Evolutionary conservation across 2,113 vertebrate species (phyloP).

Genomic region (Rhineura floridana): DNA sequence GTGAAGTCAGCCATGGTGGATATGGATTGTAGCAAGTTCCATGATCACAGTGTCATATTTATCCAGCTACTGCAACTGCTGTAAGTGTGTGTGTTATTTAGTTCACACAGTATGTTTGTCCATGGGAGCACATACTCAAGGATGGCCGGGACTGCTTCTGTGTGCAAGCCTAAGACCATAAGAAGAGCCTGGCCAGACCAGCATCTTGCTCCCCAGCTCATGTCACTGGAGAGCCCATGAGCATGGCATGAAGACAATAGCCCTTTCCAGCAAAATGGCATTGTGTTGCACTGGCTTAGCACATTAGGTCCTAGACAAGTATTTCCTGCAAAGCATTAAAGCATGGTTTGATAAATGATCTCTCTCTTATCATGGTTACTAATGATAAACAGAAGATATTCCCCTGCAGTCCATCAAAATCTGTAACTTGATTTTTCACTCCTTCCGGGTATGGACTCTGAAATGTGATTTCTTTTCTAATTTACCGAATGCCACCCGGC

Average conservation of each 20-base stretch:
- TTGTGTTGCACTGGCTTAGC: slow-evolving; percentile 1
- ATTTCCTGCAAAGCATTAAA: slow-evolving; percentile 40
- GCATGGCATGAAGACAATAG: not conserved
- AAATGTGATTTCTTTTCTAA: slow-evolving; percentile 57
- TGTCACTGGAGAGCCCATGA: not conserved
- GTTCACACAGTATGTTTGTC: not conserved
- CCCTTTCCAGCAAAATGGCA: not conserved
- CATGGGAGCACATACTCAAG: not conserved
- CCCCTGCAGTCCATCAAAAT: slow-evolving; percentile 45
- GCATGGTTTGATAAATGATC: slow-evolving; percentile 30
- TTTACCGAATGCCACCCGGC: slow-evolving; percentile 56
- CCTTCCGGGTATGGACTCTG: slow-evolving; percentile 34
- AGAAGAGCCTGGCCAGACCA: not conserved
- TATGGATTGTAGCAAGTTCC: too few relatives aligned
- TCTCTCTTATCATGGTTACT: not conserved
- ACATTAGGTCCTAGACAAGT: slow-evolving; percentile 7
- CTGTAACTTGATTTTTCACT: slow-evolving; percentile 40
- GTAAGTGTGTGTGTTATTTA: too few relatives aligned
- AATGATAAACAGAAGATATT: slow-evolving; percentile 21
- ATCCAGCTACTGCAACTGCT: too few relatives aligned
- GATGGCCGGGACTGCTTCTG: too few relatives aligned
- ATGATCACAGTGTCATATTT: too few relatives aligned
- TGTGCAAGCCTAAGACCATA: not conserved
- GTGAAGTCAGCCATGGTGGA: too few relatives aligned
- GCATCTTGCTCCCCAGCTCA: not conserved